Evolutionary conservation across 2,113 vertebrate genomes (phyloP).

Genomic region (Lepisosteus oculatus): DNA sequence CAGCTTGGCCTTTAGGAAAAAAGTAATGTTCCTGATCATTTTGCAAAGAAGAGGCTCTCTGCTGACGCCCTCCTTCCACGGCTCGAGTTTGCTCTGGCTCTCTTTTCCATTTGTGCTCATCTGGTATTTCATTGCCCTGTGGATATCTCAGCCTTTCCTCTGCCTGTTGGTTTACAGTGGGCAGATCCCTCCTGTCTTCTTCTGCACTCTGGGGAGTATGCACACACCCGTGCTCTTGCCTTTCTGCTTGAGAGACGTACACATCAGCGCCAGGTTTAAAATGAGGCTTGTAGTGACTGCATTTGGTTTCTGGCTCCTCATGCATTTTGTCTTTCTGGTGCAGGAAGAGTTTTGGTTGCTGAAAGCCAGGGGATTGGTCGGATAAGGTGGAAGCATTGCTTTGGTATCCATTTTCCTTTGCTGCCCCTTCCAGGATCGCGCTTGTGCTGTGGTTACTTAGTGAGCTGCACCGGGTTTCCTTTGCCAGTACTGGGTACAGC

Average conservation of each 20-base stretch:
- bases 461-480: constrained; percentile 66
- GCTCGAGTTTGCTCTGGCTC: constrained; percentile 37
- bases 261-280: constrained; percentile 39
- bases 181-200: constrained; percentile 48
- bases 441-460: constrained; percentile 18
- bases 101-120: constrained; percentile 49
- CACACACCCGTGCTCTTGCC: constrained; percentile 30
- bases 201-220: constrained; percentile 6
- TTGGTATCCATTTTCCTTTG: constrained; percentile 76
- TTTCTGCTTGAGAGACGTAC: constrained; percentile 29
- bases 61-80: constrained; percentile 43
- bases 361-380: constrained; percentile 42
- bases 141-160: constrained; percentile 43
- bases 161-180: constrained; percentile 31
- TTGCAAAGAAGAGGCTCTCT: constrained; percentile 54
- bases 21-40: constrained; percentile 53
- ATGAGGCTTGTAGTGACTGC: constrained; percentile 50
- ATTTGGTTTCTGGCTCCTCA: constrained; percentile 48
- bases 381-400: constrained; percentile 42
- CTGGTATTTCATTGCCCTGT: constrained; percentile 40
- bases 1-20: constrained; percentile 36
- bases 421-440: constrained; percentile 23
- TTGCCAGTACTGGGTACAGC: constrained; percentile 75
- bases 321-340: constrained; percentile 47
- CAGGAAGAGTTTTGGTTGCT: constrained; percentile 39